Evolutionary conservation across 2,888 invertebrate genomes (phyloP).

Genomic region (Pocota personata): DNA sequence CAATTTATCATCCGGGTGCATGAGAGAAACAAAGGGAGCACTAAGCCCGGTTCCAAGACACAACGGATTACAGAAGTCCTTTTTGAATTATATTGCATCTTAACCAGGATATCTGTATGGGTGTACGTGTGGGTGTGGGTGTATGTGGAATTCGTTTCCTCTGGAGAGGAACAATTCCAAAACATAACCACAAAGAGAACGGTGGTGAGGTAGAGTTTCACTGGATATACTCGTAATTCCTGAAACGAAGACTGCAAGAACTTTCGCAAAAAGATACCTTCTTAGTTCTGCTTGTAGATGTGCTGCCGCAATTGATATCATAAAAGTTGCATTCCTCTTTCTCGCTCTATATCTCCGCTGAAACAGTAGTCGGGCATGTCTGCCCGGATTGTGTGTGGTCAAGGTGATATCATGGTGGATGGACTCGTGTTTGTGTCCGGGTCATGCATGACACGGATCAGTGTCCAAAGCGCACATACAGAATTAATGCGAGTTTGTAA

Average conservation of each 20-base stretch:
- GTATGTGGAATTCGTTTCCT: neutral
- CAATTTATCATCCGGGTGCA: slow-evolving; percentile 63
- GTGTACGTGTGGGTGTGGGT: neutral
- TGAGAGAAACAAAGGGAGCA: neutral
- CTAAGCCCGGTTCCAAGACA: slow-evolving; percentile 67
- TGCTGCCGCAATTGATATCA: slow-evolving; percentile 10
- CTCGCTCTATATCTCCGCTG: neutral
- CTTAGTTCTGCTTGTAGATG: slow-evolving; percentile 13
- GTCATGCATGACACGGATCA: slow-evolving; percentile 49
- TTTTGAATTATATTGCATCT: slow-evolving; percentile 69
- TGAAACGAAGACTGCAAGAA: neutral
- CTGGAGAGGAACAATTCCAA: slow-evolving; percentile 6
- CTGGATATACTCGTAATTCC: neutral
- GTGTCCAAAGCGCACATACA: slow-evolving; percentile 29
- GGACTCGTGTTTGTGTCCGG: slow-evolving; percentile 43
- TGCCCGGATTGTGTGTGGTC: slow-evolving; percentile 32
- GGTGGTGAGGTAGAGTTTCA: neutral
- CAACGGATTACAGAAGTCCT: slow-evolving; percentile 62
- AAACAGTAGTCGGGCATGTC: slow-evolving; percentile 21
- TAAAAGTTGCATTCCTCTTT: slow-evolving; percentile 5
- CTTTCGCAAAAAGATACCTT: slow-evolving; percentile 29
- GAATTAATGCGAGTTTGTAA: slow-evolving; percentile 56
- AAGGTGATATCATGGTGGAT: slow-evolving; percentile 49
- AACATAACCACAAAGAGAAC: slow-evolving; percentile 5
- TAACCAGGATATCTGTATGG: slow-evolving; percentile 2